These are phyloP conservation scores for Thoracochromis brauschi DNA, from an alignment of 2,113 vertebrate genomes.

Conservation along the genomic window DNA sequence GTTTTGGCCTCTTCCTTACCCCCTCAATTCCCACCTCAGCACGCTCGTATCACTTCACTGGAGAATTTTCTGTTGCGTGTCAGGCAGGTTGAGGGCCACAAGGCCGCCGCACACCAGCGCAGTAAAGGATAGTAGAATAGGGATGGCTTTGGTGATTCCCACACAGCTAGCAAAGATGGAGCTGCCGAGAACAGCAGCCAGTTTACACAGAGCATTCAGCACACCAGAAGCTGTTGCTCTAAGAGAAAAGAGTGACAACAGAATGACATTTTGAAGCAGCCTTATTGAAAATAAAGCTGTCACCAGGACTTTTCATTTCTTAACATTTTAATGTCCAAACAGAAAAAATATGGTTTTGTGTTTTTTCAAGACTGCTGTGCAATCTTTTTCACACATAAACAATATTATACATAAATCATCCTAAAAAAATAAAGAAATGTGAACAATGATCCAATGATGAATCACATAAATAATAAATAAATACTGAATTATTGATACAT, in stretches of 20 bases:
- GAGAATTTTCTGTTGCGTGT: conserved; percentile 91
- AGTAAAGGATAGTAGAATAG: conserved; percentile 86
- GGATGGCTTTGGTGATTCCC: conserved; percentile 85
- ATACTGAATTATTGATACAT: background rate
- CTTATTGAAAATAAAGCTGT: background rate
- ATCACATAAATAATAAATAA: background rate
- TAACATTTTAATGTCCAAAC: background rate
- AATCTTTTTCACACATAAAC: background rate
- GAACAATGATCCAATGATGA: background rate
- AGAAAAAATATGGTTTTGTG: background rate
- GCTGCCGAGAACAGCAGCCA: conserved; percentile 88
- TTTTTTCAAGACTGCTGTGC: background rate
- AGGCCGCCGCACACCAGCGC: conserved; percentile 86
- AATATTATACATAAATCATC: background rate
- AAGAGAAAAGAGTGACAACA: conserved; percentile 2
- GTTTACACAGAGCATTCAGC: conserved; percentile 88
- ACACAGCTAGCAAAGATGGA: conserved; percentile 92
- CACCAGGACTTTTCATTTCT: background rate
- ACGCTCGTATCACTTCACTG: conserved; percentile 65
- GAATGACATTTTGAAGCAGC: background rate
- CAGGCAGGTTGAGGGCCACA: conserved; percentile 85
- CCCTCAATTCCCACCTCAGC: background rate
- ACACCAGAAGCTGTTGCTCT: conserved; percentile 94
- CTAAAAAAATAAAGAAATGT: background rate
- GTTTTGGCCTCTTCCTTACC: background rate